Percentiles rank a stretch among this genome's conserved stretches.
Conservation (phyloP, 2,888 invertebrate genomes). For the Catocala sponsa region DNA sequence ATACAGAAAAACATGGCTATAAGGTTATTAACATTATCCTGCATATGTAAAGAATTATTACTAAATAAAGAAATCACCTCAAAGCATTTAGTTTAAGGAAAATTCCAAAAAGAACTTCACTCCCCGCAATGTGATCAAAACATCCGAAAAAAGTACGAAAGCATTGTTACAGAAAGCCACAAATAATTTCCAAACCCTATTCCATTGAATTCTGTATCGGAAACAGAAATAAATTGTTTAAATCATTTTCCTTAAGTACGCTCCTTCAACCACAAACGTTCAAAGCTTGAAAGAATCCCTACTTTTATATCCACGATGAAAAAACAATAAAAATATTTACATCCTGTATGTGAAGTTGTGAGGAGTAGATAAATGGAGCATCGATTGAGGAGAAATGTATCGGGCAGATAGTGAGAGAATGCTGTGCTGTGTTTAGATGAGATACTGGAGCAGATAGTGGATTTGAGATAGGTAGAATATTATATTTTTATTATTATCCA, state of each 20-base stretch:
- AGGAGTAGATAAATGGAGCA: conserved; percentile 33
- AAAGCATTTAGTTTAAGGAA: no score
- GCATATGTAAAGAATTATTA: no score
- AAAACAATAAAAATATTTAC: conserved; percentile 47
- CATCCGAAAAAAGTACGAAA: no score
- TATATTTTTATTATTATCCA: no score
- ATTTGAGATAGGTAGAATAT: no score
- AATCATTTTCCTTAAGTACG: conserved; percentile 7
- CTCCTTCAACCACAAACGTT: conserved; percentile 10
- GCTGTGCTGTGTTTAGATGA: conserved; percentile 18
- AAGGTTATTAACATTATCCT: no score
- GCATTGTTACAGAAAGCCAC: background rate
- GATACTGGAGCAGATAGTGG: background rate
- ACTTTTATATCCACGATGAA: conserved; percentile 25
- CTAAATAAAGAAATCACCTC: no score
- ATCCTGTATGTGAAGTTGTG: conserved; percentile 4
- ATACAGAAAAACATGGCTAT: no score
- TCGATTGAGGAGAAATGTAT: conserved; percentile 42
- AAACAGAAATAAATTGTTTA: conserved; percentile 7
- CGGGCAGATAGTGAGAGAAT: conserved; percentile 30
- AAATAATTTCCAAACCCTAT: background rate
- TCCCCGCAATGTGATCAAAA: no score
- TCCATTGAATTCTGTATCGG: background rate
- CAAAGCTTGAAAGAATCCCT: conserved; percentile 2
- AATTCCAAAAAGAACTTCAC: no score